These are phyloP conservation scores for Ectropis crepuscularia DNA, from an alignment of 2,888 invertebrate genomes.

Conservation along the genomic window DNA sequence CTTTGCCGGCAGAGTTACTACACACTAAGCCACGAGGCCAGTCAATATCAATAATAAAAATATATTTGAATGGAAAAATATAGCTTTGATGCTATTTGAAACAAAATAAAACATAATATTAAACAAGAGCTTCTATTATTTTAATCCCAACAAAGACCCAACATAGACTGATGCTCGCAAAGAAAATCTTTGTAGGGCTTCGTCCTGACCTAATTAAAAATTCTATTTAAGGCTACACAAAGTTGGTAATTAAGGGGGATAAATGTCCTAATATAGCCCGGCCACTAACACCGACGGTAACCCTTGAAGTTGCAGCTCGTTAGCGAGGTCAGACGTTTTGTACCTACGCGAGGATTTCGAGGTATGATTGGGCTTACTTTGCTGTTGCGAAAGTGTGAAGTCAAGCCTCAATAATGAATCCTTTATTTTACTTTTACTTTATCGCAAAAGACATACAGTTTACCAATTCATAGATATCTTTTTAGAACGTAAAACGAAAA, in stretches of 20 bases:
- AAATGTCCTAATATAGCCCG: constrained; percentile 42
- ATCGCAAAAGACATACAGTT: too few species aligned
- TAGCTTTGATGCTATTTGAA: too few species aligned
- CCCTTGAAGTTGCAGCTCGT: constrained; percentile 59
- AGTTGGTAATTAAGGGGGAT: constrained; percentile 50
- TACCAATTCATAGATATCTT: too few species aligned
- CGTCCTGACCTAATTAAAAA: constrained; percentile 48
- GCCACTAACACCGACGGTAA: constrained; percentile 38
- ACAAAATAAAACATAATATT: not conserved
- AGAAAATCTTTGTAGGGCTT: constrained; percentile 19
- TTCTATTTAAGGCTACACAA: constrained; percentile 49
- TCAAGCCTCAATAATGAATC: too few species aligned
- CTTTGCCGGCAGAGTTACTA: too few species aligned
- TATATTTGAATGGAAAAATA: too few species aligned
- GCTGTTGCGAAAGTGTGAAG: too few species aligned
- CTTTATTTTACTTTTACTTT: too few species aligned
- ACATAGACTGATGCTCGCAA: constrained; percentile 25
- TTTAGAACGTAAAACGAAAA: too few species aligned
- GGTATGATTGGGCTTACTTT: not conserved
- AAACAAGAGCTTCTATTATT: constrained; percentile 24
- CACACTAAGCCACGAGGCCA: too few species aligned
- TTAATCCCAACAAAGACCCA: constrained; percentile 26
- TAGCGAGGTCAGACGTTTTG: constrained; percentile 55
- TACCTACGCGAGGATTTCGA: constrained; percentile 40
- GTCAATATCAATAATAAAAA: too few species aligned